These are phyloP conservation scores for Congeria kusceri DNA, from an alignment of 2,888 invertebrate genomes.

Conservation along the genomic window DNA sequence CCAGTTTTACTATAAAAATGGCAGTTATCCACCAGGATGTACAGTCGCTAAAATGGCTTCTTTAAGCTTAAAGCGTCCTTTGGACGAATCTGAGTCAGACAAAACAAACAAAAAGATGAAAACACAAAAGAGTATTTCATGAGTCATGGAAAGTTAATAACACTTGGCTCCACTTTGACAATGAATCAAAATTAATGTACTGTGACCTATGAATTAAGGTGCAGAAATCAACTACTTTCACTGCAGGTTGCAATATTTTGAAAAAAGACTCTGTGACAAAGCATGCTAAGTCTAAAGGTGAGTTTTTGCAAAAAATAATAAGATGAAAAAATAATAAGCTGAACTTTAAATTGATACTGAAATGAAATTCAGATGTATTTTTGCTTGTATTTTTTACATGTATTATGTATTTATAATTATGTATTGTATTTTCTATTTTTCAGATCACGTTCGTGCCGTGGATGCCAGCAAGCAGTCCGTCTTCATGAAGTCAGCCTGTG, in stretches of 20 bases:
- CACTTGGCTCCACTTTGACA: background rate
- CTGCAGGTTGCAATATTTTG: background rate
- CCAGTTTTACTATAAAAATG: too few species aligned
- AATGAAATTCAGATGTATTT: too few species aligned
- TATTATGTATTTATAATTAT: too few species aligned
- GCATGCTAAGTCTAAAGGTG: background rate
- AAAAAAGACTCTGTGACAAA: slow-evolving; percentile 8
- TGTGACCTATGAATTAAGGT: slow-evolving; percentile 7
- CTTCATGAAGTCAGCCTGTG: background rate
- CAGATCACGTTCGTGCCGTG: slow-evolving; percentile 9
- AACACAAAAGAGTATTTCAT: background rate
- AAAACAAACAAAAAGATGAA: too few species aligned
- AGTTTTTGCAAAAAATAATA: background rate
- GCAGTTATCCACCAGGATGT: too few species aligned
- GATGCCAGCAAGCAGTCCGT: background rate
- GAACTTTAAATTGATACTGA: too few species aligned
- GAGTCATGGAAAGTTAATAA: slow-evolving; percentile 5
- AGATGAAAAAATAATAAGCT: too few species aligned
- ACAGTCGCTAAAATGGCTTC: too few species aligned
- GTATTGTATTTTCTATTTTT: background rate
- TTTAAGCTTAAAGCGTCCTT: too few species aligned
- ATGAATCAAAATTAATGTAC: background rate
- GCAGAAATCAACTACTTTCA: background rate
- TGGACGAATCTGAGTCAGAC: too few species aligned
- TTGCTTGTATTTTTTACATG: too few species aligned